Evolutionary conservation across 2,797 vertebrate species (phyloP).

Genomic region (Rhyacichthys aspro): DNA sequence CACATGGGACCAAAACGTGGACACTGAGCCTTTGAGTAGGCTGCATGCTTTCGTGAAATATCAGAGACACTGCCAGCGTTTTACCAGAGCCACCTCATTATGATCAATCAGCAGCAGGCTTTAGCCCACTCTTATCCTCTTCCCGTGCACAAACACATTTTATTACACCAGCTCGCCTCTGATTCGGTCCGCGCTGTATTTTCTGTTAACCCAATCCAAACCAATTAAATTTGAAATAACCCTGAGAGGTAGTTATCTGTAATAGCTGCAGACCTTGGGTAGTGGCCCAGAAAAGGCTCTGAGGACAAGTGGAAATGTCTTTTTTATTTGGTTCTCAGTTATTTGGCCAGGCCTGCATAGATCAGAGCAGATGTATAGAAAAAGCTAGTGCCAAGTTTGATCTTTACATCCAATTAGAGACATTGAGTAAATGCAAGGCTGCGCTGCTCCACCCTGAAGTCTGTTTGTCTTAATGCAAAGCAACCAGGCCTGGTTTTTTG

Average conservation of each 20-base stretch:
- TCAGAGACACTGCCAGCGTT: slow-evolving; percentile 58
- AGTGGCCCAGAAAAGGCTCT: slow-evolving; percentile 35
- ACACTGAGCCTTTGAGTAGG: slow-evolving; percentile 45
- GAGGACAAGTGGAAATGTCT: slow-evolving; percentile 34
- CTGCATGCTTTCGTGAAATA: slow-evolving; percentile 66
- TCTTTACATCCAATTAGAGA: slow-evolving; percentile 10
- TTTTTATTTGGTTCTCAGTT: slow-evolving; percentile 57
- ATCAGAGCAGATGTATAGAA: slow-evolving; percentile 51
- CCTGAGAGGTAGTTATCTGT: slow-evolving; percentile 51
- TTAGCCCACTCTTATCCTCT: slow-evolving; percentile 24
- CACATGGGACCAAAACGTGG: slow-evolving; percentile 53
- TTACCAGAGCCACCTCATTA: slow-evolving; percentile 44
- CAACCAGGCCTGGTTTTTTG: background rate
- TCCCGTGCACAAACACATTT: slow-evolving; percentile 32
- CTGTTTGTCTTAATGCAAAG: slow-evolving; percentile 6
- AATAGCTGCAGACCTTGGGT: slow-evolving; percentile 41
- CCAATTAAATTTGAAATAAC: slow-evolving; percentile 47
- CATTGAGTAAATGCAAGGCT: background rate
- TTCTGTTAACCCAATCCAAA: slow-evolving; percentile 45
- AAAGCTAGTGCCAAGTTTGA: slow-evolving; percentile 20
- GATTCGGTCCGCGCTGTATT: slow-evolving; percentile 41
- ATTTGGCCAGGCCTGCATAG: slow-evolving; percentile 37
- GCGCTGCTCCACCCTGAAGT: background rate
- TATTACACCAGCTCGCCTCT: slow-evolving; percentile 29
- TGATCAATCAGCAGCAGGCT: slow-evolving; percentile 37